A percentile compares a stretch with the other conserved stretches of the same genome.
These are phyloP conservation scores for Stramonita haemastoma DNA, from an alignment of 2,888 invertebrate genomes.

Conservation along the genomic window DNA sequence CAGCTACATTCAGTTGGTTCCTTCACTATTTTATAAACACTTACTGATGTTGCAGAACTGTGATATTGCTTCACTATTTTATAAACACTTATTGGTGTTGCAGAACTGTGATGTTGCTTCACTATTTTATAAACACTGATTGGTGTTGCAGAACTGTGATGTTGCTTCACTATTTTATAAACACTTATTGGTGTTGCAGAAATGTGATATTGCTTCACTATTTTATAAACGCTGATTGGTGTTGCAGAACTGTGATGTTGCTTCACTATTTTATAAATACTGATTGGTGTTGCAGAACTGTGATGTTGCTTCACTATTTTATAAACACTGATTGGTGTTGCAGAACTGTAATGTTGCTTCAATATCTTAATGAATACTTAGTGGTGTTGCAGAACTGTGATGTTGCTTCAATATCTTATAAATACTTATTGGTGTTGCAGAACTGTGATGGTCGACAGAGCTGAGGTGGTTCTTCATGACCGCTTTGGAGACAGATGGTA, in stretches of 20 bases:
- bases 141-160: slow-evolving; percentile 61
- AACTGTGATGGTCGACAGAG: slow-evolving; percentile 73
- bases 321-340: slow-evolving; percentile 11
- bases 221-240: no score
- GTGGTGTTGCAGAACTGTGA: slow-evolving; percentile 57
- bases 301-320: no score
- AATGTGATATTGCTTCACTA: no score
- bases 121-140: no score
- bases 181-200: slow-evolving; percentile 49
- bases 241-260: slow-evolving; percentile 66
- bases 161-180: no score
- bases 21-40: not conserved
- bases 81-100: slow-evolving; percentile 19
- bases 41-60: slow-evolving; percentile 51
- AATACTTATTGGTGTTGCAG: slow-evolving; percentile 47
- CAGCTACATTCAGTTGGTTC: not conserved
- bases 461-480: slow-evolving; percentile 78
- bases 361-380: no score
- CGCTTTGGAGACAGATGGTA: slow-evolving; percentile 89
- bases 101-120: slow-evolving; percentile 69
- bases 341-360: slow-evolving; percentile 69
- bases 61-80: no score
- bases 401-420: slow-evolving; percentile 47
- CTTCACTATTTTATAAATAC: no score
- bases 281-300: slow-evolving; percentile 52